Base-by-base conservation (phyloP, 1,140 invertebrate genomes). In the Bombus soroeensis region DNA sequence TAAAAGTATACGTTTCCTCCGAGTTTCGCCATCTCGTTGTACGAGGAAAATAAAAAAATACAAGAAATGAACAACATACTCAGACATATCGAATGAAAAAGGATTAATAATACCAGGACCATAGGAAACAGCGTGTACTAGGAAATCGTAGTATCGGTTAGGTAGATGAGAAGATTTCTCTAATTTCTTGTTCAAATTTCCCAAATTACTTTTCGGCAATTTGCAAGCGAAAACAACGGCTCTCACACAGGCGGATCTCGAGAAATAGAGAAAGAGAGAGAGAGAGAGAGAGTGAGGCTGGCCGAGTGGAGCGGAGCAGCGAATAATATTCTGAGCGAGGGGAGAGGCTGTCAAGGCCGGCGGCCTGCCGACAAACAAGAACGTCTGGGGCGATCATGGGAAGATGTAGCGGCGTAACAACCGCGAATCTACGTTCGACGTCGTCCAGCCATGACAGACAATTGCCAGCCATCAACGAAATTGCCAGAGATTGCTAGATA, bases 401-500 rank as follows among this genome's bases (percentile, higher is more conserved):
- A 83, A 76, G 59, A 76, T 32, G 32, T 25, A 4, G 53, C 47
- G 62, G 2, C 9, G 39, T 83, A 83, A 83, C 73, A 76, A 77
- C 43, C 32, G 32, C 43, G 81, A 75, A 82, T 75, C 80, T 81
- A 41, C 80, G 47, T 64, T 79, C 71, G 53, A 74, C 43, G 71
- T 88, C 43, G 74, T 47, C 71, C 80, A 76, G 47, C 43, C 72
- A 77, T 66, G 18, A 47, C 79, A 12, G 74, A 41, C 59, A 88
- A 85, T 88, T 89, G 87, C 39, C 18, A 53, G 57, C 77, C 66
- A 88, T 88, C 75, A 88, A 66, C n/a, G 47, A 89, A 75, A 88
- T 89, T 88, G 84, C 68, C 41, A 68, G 59, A 88, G 66, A 88
- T 88, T 80, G 66, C 22, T 28, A 88, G 81, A 85, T 88, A 73